A percentile compares a stretch with the other conserved stretches of the same genome.
phyloP scores from a whole-genome alignment of 2,113 vertebrate genomes.

The Pseudorectes ferrugineus region DNA sequence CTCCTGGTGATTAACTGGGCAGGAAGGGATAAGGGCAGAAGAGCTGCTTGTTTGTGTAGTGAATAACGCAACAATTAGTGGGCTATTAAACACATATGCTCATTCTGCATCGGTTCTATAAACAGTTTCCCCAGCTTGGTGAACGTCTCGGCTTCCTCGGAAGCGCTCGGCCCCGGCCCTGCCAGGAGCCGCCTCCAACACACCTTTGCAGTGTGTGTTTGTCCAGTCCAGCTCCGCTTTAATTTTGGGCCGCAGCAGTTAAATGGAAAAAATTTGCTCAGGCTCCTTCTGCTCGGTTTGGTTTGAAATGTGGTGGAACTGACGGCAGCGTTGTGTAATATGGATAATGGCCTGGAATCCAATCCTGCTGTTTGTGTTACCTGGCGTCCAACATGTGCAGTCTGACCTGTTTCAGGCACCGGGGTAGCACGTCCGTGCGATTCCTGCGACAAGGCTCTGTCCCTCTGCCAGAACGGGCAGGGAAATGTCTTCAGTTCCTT shows the following conservation, averaged over 20 bases:
- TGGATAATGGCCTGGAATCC: background rate
- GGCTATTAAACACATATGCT: slow-evolving; percentile 51
- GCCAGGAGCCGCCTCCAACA: background rate
- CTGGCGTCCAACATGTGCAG: background rate
- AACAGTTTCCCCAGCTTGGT: background rate
- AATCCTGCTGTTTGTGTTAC: background rate
- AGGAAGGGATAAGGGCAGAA: slow-evolving; percentile 56
- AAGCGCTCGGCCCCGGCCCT: fast-evolving
- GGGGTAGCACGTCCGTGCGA: background rate
- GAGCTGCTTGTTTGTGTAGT: slow-evolving; percentile 57
- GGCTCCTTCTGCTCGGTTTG: background rate
- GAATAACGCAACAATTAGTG: slow-evolving; percentile 59
- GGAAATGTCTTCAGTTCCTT: background rate
- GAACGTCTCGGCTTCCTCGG: background rate
- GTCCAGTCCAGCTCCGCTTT: background rate
- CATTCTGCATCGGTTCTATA: slow-evolving; percentile 9
- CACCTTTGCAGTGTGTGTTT: background rate
- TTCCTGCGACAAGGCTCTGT: background rate
- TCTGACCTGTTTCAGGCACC: background rate
- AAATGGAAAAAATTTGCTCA: background rate
- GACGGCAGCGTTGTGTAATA: background rate
- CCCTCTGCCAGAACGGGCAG: background rate
- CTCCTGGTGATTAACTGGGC: slow-evolving; percentile 56
- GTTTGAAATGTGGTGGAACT: background rate
- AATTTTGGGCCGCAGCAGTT: background rate